Evolutionary conservation across 2,113 vertebrate species (phyloP).

Genomic region (Thamnophis sirtalis): DNA sequence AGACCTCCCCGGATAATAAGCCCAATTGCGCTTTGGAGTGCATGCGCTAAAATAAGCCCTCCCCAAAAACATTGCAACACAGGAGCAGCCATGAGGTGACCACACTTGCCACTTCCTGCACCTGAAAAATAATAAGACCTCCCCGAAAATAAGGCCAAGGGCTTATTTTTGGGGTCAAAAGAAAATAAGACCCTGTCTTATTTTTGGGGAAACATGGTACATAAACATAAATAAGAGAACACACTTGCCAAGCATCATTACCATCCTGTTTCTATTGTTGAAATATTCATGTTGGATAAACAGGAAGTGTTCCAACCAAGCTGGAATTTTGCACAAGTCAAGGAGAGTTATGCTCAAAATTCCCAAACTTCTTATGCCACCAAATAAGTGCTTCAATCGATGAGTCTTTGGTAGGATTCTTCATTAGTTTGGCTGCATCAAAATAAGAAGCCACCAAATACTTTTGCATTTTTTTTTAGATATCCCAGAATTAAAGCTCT

Average conservation of each 20-base stretch:
- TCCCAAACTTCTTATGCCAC: constrained; percentile 45
- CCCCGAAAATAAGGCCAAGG: too few relatives aligned
- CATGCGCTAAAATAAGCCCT: too few relatives aligned
- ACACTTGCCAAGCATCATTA: not conserved
- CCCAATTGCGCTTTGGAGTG: too few relatives aligned
- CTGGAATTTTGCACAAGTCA: not conserved
- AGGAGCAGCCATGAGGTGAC: too few relatives aligned
- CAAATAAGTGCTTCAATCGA: constrained; percentile 40
- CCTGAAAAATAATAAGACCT: too few relatives aligned
- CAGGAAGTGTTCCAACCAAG: not conserved
- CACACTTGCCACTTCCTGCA: too few relatives aligned
- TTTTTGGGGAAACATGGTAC: too few relatives aligned
- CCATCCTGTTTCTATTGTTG: not conserved
- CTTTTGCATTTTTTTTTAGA: constrained; percentile 39
- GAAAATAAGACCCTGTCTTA: too few relatives aligned
- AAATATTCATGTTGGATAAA: not conserved
- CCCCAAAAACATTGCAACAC: too few relatives aligned
- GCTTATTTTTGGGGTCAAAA: too few relatives aligned
- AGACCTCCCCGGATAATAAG: too few relatives aligned
- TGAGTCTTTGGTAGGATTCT: constrained; percentile 56
- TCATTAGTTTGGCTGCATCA: constrained; percentile 54
- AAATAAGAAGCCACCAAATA: constrained; percentile 56
- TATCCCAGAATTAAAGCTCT: constrained; percentile 56
- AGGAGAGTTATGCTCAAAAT: not conserved
- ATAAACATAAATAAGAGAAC: not conserved